phyloP scores from a whole-genome alignment of 2,888 invertebrate genomes.

The Phaedon cochleariae region DNA sequence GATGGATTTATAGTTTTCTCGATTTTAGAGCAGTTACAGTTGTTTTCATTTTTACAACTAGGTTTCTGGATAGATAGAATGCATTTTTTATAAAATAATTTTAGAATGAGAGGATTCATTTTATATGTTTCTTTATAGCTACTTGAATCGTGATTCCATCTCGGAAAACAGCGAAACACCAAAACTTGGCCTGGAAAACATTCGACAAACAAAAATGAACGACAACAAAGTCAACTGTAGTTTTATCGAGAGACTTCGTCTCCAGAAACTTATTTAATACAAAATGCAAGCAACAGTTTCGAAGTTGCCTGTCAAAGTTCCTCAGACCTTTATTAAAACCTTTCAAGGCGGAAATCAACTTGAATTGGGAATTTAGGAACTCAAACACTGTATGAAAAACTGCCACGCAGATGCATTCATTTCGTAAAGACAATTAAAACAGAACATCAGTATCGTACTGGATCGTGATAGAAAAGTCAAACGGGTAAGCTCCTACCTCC shows the following conservation, averaged over 20 bases:
- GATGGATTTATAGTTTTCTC: no score
- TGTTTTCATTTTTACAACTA: no score
- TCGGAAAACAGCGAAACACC: background rate
- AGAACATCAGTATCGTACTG: background rate
- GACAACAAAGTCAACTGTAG: constrained; percentile 33
- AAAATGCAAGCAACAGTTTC: constrained; percentile 40
- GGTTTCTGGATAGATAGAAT: no score
- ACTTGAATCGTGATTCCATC: background rate
- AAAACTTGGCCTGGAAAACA: background rate
- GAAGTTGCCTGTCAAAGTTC: constrained; percentile 25
- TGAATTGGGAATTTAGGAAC: constrained; percentile 35
- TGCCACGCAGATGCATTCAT: background rate
- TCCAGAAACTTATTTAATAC: constrained; percentile 39
- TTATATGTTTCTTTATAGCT: no score
- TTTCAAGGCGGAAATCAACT: constrained; percentile 35
- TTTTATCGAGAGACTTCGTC: constrained; percentile 33
- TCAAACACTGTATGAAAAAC: constrained; percentile 23
- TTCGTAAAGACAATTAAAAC: background rate
- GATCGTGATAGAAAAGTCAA: no score
- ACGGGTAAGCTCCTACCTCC: no score
- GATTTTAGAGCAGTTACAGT: no score
- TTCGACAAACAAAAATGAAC: constrained; percentile 26
- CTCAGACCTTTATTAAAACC: constrained; percentile 36
- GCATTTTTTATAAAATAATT: no score
- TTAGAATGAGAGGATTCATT: no score